phyloP scores from a whole-genome alignment of 2,888 invertebrate genomes.

The Parthenolecanium corni region DNA sequence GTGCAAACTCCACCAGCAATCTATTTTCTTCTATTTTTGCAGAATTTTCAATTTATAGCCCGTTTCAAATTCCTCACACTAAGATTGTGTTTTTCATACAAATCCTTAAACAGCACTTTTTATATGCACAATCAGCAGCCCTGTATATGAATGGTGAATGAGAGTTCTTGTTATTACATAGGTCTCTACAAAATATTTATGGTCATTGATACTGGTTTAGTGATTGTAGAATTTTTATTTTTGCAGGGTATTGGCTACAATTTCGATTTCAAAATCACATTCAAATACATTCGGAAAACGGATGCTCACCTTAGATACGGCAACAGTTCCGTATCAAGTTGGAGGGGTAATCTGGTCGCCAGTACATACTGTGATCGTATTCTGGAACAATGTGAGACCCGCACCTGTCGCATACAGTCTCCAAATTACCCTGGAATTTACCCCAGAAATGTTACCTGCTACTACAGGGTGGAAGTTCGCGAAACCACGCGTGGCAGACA shows the following conservation, averaged over 20 bases:
- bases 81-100: too few relatives aligned
- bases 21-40: too few relatives aligned
- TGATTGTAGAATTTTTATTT: too few relatives aligned
- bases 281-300: conserved; percentile 65
- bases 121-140: too few relatives aligned
- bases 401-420: conserved; percentile 62
- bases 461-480: conserved; percentile 53
- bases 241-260: conserved; percentile 60
- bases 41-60: too few relatives aligned
- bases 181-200: too few relatives aligned
- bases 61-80: too few relatives aligned
- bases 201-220: too few relatives aligned
- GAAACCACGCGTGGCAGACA: conserved; percentile 56
- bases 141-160: too few relatives aligned
- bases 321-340: conserved; percentile 57
- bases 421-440: conserved; percentile 86
- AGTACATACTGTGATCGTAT: conserved; percentile 71
- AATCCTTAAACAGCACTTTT: too few relatives aligned
- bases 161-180: too few relatives aligned
- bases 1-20: too few relatives aligned
- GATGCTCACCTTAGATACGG: conserved; percentile 68
- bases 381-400: conserved; percentile 61
- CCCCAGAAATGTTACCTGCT: conserved; percentile 73
- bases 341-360: conserved; percentile 61
- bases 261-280: conserved; percentile 73